Evolutionary conservation across 2,797 vertebrate species (phyloP).

Genomic region (Rhincodon typus): DNA sequence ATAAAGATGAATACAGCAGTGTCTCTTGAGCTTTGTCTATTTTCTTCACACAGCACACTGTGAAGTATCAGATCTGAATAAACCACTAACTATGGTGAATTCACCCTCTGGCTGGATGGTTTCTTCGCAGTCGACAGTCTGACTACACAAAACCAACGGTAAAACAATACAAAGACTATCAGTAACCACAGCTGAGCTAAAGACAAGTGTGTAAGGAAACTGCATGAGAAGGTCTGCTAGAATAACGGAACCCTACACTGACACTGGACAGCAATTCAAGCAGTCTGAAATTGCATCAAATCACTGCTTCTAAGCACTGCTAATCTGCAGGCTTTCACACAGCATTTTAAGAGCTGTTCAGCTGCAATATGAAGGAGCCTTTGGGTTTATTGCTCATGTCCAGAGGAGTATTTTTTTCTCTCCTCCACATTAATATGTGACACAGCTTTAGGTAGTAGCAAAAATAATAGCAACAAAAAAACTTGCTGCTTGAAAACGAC

Average conservation of each 20-base stretch:
- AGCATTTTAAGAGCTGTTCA: conserved; percentile 43
- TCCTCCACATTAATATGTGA: conserved; percentile 44
- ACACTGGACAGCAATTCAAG: conserved; percentile 53
- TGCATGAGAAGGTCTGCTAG: conserved; percentile 47
- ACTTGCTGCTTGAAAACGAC: not conserved
- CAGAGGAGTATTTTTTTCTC: conserved; percentile 39
- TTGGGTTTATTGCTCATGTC: conserved; percentile 42
- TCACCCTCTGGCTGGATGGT: conserved; percentile 52
- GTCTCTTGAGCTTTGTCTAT: conserved; percentile 57
- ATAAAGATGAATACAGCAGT: conserved; percentile 60
- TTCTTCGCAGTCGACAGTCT: conserved; percentile 49
- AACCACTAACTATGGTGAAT: conserved; percentile 53
- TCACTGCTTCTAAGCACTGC: conserved; percentile 44
- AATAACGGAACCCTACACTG: conserved; percentile 45
- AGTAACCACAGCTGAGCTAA: conserved; percentile 45
- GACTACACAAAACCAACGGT: conserved; percentile 47
- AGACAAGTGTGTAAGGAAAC: conserved; percentile 46
- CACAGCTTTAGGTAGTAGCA: conserved; percentile 5
- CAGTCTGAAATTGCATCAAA: conserved; percentile 51
- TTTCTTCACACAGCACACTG: conserved; percentile 60
- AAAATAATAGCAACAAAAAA: conserved; percentile 19
- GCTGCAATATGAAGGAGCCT: conserved; percentile 16
- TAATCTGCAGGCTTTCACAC: conserved; percentile 50
- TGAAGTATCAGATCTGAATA: conserved; percentile 57
- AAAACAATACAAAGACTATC: conserved; percentile 48